phyloP scores from a whole-genome alignment of 1,140 invertebrate species.

The Macrobrachium rosenbergii region DNA sequence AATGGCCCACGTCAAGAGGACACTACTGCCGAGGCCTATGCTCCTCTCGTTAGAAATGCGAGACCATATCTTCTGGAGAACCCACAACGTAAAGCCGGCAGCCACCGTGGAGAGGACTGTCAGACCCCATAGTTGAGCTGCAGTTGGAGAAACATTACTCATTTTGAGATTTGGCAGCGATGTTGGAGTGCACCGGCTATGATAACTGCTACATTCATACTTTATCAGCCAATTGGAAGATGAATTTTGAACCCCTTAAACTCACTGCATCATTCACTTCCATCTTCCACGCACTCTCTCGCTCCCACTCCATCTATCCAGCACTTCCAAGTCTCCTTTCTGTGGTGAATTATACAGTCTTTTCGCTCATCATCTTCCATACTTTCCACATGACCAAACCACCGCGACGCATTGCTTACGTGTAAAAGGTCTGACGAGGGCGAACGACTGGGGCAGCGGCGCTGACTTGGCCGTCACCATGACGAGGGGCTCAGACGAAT shows the following conservation, averaged over 20 bases:
- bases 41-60: neutral
- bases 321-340: neutral
- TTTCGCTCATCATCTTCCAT: neutral
- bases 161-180: no score
- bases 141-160: neutral
- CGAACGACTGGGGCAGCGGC: constrained; percentile 40
- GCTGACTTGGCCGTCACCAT: constrained; percentile 46
- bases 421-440: constrained; percentile 47
- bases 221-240: no score
- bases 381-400: neutral
- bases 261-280: neutral
- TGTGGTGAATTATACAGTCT: no score
- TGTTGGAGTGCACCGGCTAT: no score
- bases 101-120: constrained; percentile 13
- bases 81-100: constrained; percentile 35
- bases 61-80: constrained; percentile 37
- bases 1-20: constrained; percentile 37
- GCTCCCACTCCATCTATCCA: neutral
- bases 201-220: no score
- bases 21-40: neutral
- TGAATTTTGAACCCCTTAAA: no score
- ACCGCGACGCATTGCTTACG: constrained; percentile 8
- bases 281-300: neutral
- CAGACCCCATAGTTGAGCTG: constrained; percentile 37
- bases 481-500: constrained; percentile 52